Evolutionary conservation across 2,113 vertebrate genomes (phyloP).

Genomic region (Aplodontia rufa): DNA sequence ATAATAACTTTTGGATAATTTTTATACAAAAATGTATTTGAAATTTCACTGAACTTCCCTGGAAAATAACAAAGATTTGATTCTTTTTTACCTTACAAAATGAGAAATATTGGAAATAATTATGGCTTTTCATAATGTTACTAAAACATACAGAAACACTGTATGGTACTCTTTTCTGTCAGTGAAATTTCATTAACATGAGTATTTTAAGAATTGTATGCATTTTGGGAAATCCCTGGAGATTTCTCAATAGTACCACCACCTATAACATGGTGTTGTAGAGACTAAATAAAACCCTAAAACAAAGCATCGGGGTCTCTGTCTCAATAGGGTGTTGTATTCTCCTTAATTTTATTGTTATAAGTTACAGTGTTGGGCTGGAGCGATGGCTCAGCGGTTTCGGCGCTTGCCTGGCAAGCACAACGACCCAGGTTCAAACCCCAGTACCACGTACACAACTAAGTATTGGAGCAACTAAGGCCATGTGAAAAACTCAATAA

Average conservation of each 20-base stretch:
- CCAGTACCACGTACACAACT: too few species aligned
- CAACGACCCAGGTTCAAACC: too few species aligned
- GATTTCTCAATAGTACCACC: background rate
- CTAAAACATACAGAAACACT: background rate
- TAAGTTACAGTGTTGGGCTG: background rate
- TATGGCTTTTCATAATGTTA: background rate
- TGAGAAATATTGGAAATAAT: background rate
- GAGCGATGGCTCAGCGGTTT: too few species aligned
- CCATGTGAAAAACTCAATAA: too few species aligned
- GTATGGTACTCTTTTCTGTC: background rate
- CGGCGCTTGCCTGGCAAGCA: too few species aligned
- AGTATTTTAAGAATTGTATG: background rate
- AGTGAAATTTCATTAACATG: background rate
- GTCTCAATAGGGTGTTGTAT: background rate
- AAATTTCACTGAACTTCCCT: background rate
- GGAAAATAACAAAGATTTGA: background rate
- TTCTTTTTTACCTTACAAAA: background rate
- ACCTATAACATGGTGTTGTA: accelerated
- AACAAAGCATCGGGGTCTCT: background rate
- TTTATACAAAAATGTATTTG: background rate
- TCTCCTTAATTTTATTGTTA: background rate
- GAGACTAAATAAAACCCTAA: background rate
- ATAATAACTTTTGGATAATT: too few species aligned
- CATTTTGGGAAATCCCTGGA: background rate
- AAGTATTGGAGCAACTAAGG: too few species aligned